phyloP scores from a whole-genome alignment of 1,140 invertebrate species.

The Homalodisca vitripennis region DNA sequence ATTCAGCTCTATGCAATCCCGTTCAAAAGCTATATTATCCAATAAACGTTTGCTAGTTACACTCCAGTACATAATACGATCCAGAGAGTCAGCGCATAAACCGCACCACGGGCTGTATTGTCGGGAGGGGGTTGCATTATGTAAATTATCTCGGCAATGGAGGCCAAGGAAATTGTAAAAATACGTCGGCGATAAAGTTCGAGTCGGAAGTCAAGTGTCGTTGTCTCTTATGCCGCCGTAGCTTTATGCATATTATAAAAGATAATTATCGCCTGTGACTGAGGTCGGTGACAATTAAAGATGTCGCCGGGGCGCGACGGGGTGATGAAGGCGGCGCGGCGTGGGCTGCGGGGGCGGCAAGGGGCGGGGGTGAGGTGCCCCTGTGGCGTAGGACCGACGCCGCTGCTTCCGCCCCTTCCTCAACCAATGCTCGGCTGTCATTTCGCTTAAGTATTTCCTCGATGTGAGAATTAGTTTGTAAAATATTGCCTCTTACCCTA shows the following conservation, averaged over 20 bases:
- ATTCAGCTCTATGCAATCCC: too few species aligned
- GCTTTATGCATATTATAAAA: slow-evolving; percentile 6
- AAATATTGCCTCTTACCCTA: slow-evolving; percentile 13
- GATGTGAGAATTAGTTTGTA: slow-evolving; percentile 22
- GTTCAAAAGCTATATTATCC: too few species aligned
- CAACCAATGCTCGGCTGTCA: slow-evolving; percentile 2
- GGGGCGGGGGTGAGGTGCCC: background rate
- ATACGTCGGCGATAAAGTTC: slow-evolving; percentile 9
- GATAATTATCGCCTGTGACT: slow-evolving; percentile 8
- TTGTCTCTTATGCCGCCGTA: background rate
- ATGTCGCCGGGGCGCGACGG: too few species aligned
- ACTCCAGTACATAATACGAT: too few species aligned
- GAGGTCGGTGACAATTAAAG: slow-evolving; percentile 20
- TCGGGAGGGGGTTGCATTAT: background rate
- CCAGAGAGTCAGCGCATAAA: too few species aligned
- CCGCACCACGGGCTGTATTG: too few species aligned
- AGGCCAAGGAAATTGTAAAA: slow-evolving; percentile 24
- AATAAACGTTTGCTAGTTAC: too few species aligned
- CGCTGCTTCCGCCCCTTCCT: slow-evolving; percentile 12
- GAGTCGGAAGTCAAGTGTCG: background rate
- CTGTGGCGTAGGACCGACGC: slow-evolving; percentile 6
- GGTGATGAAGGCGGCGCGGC: background rate
- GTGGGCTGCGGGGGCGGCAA: background rate
- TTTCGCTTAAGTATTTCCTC: slow-evolving; percentile 21
- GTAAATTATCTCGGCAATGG: slow-evolving; percentile 9